These are phyloP conservation scores for Parazoanthus darwini DNA, from an alignment of 92 coral and sea anemone genomes.

Conservation along the genomic window DNA sequence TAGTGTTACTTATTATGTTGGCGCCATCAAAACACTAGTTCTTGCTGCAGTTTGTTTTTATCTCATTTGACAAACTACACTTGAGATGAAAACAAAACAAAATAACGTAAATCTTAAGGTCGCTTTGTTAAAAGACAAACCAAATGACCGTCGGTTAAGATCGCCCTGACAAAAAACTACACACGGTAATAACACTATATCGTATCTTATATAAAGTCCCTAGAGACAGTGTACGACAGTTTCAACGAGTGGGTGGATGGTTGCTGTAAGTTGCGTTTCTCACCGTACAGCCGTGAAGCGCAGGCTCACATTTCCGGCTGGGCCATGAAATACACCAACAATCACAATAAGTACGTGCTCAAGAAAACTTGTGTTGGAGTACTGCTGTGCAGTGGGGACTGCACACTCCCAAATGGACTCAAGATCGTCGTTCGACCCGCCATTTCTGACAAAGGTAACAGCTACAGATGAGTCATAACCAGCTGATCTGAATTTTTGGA, in stretches of 20 bases:
- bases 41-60: too few species aligned
- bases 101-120: too few species aligned
- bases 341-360: slow-evolving; percentile 92
- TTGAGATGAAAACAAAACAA: too few species aligned
- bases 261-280: slow-evolving; percentile 82
- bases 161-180: too few species aligned
- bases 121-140: too few species aligned
- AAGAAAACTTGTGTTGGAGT: slow-evolving; percentile 99
- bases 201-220: slow-evolving; percentile 48
- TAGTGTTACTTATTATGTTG: too few species aligned
- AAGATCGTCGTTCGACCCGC: slow-evolving; percentile 96
- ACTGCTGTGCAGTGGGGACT: slow-evolving; percentile 82
- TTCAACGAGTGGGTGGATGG: slow-evolving; percentile 97
- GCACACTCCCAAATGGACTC: slow-evolving; percentile 83
- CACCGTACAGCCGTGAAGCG: slow-evolving; percentile 90
- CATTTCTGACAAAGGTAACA: slow-evolving; percentile 92
- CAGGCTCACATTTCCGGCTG: slow-evolving; percentile 98
- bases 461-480: not conserved
- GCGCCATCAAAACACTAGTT: too few species aligned
- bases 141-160: too few species aligned
- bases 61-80: too few species aligned
- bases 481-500: too few species aligned
- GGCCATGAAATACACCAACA: slow-evolving; percentile 99
- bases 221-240: slow-evolving; percentile 70
- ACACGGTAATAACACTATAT: not conserved